These are phyloP conservation scores for Cisticola juncidis DNA, from an alignment of 2,113 vertebrate genomes.

Conservation along the genomic window DNA sequence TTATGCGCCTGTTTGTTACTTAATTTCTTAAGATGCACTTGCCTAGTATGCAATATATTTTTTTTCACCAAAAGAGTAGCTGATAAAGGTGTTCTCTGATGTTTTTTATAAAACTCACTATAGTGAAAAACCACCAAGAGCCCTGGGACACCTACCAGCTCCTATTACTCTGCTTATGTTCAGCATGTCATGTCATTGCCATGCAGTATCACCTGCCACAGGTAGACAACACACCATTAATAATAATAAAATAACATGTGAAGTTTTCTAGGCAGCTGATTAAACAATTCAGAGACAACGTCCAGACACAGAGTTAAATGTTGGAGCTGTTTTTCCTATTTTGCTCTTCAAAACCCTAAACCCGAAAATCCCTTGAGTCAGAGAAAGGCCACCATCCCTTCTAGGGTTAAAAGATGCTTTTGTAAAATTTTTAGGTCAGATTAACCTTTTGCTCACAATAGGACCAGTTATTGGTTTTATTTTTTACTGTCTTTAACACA, in stretches of 20 bases:
- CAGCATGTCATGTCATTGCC: not conserved
- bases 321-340: slow-evolving; percentile 58
- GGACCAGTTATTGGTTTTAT: slow-evolving; percentile 71
- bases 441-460: slow-evolving; percentile 81
- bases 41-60: not conserved
- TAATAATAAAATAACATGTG: not conserved
- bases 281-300: slow-evolving; percentile 38
- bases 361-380: slow-evolving; percentile 55
- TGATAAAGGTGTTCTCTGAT: not conserved
- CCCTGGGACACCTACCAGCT: not conserved
- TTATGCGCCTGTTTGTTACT: not conserved
- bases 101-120: not conserved
- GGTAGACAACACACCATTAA: not conserved
- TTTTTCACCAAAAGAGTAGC: not conserved
- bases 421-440: slow-evolving; percentile 80
- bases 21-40: not conserved
- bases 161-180: not conserved
- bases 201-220: not conserved
- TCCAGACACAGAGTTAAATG: slow-evolving; percentile 25
- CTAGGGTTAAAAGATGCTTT: slow-evolving; percentile 79
- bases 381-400: slow-evolving; percentile 52
- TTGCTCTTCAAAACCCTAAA: slow-evolving; percentile 61
- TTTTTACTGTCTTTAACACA: slow-evolving; percentile 76
- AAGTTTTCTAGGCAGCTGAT: slow-evolving; percentile 2
- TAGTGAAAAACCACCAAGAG: not conserved